phyloP scores from a whole-genome alignment of 2,113 vertebrate genomes.

The Puntigrus tetrazona region DNA sequence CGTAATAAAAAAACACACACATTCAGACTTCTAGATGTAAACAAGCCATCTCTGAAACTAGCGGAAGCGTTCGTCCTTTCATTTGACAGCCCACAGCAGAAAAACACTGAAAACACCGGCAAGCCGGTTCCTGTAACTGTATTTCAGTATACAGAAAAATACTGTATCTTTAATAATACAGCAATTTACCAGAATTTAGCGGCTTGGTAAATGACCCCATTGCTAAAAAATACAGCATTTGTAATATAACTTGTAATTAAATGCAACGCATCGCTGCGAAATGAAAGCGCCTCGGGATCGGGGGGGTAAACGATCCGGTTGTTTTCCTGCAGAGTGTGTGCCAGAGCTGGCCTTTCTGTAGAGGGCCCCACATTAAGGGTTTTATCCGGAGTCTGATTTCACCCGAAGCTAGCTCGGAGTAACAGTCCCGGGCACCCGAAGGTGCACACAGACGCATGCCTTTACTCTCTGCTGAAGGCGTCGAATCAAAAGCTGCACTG shows the following conservation, averaged over 20 bases:
- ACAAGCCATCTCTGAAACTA: background rate
- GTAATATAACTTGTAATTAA: background rate
- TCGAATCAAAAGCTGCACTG: background rate
- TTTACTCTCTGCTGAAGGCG: background rate
- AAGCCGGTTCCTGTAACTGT: background rate
- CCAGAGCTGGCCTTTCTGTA: background rate
- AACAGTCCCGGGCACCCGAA: constrained; percentile 20
- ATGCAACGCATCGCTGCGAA: too few species aligned
- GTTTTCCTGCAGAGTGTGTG: constrained; percentile 1
- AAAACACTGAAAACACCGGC: background rate
- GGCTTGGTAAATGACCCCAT: background rate
- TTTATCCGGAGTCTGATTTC: constrained; percentile 31
- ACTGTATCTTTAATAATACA: background rate
- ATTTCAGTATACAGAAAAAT: background rate
- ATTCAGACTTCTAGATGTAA: background rate
- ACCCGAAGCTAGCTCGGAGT: constrained; percentile 6
- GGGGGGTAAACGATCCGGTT: background rate
- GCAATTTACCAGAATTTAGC: background rate
- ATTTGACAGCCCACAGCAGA: background rate
- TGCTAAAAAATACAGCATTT: background rate
- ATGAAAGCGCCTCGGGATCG: too few species aligned
- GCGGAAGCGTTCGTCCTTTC: background rate
- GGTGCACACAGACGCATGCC: constrained; percentile 6
- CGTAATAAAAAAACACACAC: background rate
- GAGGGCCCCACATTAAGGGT: background rate